Base-by-base conservation (phyloP, 2,888 invertebrate species). In the Aspidapion aeneum region DNA sequence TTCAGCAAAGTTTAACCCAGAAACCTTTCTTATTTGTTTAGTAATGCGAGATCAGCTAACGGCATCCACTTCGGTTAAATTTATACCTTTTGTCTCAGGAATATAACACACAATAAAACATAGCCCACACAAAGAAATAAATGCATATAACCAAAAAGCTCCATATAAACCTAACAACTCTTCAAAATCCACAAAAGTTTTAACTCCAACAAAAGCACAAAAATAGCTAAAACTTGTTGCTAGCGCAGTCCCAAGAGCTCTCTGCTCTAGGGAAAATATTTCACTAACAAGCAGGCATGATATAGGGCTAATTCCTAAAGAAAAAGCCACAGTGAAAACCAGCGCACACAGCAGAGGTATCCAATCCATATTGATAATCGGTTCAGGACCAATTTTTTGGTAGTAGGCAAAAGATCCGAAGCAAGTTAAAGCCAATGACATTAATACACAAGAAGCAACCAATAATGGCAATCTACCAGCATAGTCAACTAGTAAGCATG, bases 41-140 rank as follows among this genome's bases (percentile, higher is more conserved):
- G 3, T 35, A 35, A 35, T 12, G 35, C 12, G 18, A 21, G 18
- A 75, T 78, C 78, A 79, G 74, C 78, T 78, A 57, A 65, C 69
- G 50, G 89, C 87, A 75, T 91, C 90, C 87, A 95, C 94, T 79
- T 95, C 94, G 76, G 93, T 93, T 72, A 96, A 82, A 75, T 94
- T 93, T 71, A 90, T 90, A 0, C 95, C 95, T 78, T 93, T 94
- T 2, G 96, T 96, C 81, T 96, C 95, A 0, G 95, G 95, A 7
- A 96, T 91, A 76, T 89, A 91, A 74, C 90, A 89, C 1, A 91
- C 90, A 1, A 94, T 91, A 78, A 94, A 95, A 76, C 93, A 88
- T 12, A 94, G 82, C 18, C 93, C 91, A 20, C 90, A 85, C 0
- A 93, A 87, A 56, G 93, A 91, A 74, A 93, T 87, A 60, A 88